A percentile compares a stretch with the other conserved stretches of the same genome.
phyloP scores from a whole-genome alignment of 2,888 invertebrate species.

The Augiades crinisus region DNA sequence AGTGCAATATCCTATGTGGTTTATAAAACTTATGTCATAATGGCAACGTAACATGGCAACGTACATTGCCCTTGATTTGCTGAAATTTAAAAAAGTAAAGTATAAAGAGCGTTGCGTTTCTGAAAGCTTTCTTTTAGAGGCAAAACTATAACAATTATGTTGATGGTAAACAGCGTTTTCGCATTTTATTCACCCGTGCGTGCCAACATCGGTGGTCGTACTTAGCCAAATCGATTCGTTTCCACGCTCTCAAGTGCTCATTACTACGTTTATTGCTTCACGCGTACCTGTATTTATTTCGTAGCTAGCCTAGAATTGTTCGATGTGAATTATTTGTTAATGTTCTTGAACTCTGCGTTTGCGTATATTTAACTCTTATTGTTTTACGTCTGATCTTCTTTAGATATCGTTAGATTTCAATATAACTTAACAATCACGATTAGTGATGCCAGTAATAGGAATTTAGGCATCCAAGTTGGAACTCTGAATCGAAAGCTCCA shows the following conservation, averaged over 20 bases:
- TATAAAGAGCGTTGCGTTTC: not conserved
- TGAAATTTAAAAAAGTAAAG: too few relatives aligned
- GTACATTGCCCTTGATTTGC: too few relatives aligned
- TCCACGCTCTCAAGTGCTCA: conserved; percentile 13
- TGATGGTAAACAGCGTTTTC: conserved; percentile 7
- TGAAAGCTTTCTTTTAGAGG: not conserved
- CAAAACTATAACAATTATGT: conserved; percentile 1
- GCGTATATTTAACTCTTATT: not conserved
- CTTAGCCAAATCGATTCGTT: conserved; percentile 20
- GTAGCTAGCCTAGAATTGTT: not conserved
- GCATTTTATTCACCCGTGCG: not conserved
- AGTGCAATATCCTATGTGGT: too few relatives aligned
- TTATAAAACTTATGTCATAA: too few relatives aligned
- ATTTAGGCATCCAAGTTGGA: too few relatives aligned
- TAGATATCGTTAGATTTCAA: too few relatives aligned
- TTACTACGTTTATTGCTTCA: conserved; percentile 15
- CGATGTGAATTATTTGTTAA: not conserved
- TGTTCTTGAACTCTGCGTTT: conserved; percentile 8
- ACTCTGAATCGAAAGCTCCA: too few relatives aligned
- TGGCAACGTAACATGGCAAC: not conserved
- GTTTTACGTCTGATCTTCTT: not conserved
- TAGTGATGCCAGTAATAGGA: too few relatives aligned
- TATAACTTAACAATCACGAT: too few relatives aligned
- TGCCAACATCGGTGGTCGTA: conserved; percentile 13
- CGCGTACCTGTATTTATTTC: conserved; percentile 12